Evolutionary conservation across 2,888 invertebrate genomes (phyloP), one percentile per base, ranked within the genome.

Genomic region (Acrocyrtus sp.): DNA sequence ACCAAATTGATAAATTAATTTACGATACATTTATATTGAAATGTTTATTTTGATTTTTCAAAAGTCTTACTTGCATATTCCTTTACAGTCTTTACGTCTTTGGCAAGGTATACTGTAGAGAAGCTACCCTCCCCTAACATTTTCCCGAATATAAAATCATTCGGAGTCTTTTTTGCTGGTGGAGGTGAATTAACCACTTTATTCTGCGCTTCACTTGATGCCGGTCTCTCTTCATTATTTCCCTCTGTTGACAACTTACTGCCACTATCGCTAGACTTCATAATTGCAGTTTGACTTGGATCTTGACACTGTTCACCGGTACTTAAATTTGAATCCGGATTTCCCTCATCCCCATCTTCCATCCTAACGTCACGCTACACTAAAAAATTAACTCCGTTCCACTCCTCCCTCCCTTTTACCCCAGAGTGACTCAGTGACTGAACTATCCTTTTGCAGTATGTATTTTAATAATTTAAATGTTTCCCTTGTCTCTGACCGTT

Each of bases 41-140:
- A 6, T 12, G 39, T 34, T 34, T 22, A 17, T 43, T n/a, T n/a
- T n/a, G 57, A 57, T 57, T 57, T 17, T 26, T 43, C 19, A 8
- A 57, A 41, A 24, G 2, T 90, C 93, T 90, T 88, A 95, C 95
- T 96, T 87, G 98, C 98, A 90, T 91, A 95, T 87, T 97, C 95
- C 83, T 91, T 92, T 82, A 89, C 90, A 66, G 91, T 92, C 84
- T 93, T 92, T 75, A 95, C 91, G 85, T 98, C 96, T 85, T 93
- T 94, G 60, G 95, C 96, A 80, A 96, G 88, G 85, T 94, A 97
- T 61, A 98, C 98, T 74, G 93, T 94, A 82, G 97, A 97, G 85
- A 94, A 99, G 84, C 97, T 96, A 78, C 98, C 98, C 85, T 98
- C 98, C 78, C 98, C 98, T 82, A 99, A 92, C 76, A 93, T 89